Evolutionary conservation across 2,113 vertebrate species (phyloP).

Genomic region (Strix aluco): DNA sequence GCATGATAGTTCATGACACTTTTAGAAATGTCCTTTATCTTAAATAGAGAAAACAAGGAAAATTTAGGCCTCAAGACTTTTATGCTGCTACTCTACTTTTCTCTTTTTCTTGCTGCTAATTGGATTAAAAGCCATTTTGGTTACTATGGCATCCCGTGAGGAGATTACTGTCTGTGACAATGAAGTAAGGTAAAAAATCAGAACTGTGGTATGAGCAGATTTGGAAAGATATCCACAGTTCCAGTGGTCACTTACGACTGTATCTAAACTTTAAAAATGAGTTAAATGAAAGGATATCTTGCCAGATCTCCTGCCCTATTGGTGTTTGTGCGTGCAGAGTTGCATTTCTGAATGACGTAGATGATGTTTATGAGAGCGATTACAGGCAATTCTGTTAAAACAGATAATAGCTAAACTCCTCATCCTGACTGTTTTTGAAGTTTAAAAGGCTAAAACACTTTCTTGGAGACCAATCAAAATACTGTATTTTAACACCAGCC

Average conservation of each 20-base stretch:
- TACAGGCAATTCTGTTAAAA: neutral
- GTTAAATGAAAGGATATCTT: conserved; percentile 11
- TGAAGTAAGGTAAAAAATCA: conserved; percentile 78
- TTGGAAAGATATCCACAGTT: neutral
- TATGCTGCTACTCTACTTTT: conserved; percentile 73
- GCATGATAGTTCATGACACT: neutral
- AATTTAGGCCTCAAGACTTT: neutral
- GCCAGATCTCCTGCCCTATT: neutral
- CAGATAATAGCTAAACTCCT: neutral
- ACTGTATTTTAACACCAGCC: neutral
- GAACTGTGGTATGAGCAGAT: neutral
- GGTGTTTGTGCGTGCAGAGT: neutral
- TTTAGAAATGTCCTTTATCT: neutral
- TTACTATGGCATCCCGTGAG: conserved; percentile 77
- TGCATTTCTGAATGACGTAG: neutral
- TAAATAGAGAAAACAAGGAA: neutral
- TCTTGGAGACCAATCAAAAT: neutral
- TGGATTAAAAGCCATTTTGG: conserved; percentile 73
- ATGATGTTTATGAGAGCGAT: neutral
- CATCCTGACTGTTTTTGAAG: neutral
- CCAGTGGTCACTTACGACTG: neutral
- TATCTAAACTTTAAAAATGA: neutral
- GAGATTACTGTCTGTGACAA: conserved; percentile 79
- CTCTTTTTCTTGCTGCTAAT: conserved; percentile 76
- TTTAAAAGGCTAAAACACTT: neutral